Evolutionary conservation across 2,888 invertebrate species (phyloP).

Genomic region (Harpalus rufipes): DNA sequence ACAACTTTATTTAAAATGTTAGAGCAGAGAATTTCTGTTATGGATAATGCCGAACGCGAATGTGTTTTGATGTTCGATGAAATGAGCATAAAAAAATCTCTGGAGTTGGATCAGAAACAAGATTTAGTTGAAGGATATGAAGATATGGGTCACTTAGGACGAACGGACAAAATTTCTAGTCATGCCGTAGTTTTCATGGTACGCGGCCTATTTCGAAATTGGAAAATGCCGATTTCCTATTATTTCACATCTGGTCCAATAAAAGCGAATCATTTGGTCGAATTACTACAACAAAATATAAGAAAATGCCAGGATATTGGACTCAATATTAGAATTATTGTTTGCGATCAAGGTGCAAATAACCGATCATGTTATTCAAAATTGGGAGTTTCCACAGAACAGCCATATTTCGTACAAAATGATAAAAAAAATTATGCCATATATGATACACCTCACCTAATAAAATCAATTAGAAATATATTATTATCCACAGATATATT

Average conservation of each 20-base stretch:
- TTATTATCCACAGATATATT: constrained; percentile 65
- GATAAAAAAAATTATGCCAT: constrained; percentile 63
- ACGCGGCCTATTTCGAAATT: constrained; percentile 67
- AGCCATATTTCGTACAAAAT: constrained; percentile 59
- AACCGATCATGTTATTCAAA: constrained; percentile 65
- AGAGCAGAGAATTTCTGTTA: no score
- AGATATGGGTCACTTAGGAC: constrained; percentile 68
- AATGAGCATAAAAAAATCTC: constrained; percentile 68
- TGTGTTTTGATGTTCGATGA: constrained; percentile 70
- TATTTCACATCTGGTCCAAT: constrained; percentile 66
- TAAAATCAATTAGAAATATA: constrained; percentile 68
- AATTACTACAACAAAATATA: constrained; percentile 64
- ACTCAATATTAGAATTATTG: constrained; percentile 64
- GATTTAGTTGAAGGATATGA: constrained; percentile 68
- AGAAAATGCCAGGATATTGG: constrained; percentile 55
- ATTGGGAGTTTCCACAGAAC: constrained; percentile 64
- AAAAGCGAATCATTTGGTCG: constrained; percentile 53
- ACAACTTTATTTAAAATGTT: no score
- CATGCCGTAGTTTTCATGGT: constrained; percentile 67
- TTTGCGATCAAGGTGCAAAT: constrained; percentile 69
- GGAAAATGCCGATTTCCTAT: constrained; percentile 69
- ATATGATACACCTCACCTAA: constrained; percentile 68
- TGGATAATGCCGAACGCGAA: constrained; percentile 56
- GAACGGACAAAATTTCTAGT: constrained; percentile 58
- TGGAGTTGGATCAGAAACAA: constrained; percentile 60